These are phyloP conservation scores for Paralichthys olivaceus DNA, from an alignment of 2,113 vertebrate genomes.

Conservation along the genomic window DNA sequence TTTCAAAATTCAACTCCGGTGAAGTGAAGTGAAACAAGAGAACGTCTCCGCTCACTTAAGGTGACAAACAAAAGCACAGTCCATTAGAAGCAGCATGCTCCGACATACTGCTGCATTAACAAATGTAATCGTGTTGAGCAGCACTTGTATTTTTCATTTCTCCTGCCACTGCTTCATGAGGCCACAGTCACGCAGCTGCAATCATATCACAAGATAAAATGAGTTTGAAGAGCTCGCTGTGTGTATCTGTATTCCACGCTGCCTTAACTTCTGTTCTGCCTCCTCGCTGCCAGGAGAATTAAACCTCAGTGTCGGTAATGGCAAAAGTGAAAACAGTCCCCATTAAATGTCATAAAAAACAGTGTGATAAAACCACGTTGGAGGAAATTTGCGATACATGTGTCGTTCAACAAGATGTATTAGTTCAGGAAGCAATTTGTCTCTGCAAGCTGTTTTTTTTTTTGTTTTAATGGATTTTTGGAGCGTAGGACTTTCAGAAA, in stretches of 20 bases:
- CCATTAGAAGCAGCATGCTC: conserved; percentile 57
- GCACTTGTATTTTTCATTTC: conserved; percentile 55
- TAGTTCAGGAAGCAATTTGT: conserved; percentile 59
- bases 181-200: conserved; percentile 56
- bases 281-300: conserved; percentile 55
- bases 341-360: conserved; percentile 70
- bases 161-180: conserved; percentile 40
- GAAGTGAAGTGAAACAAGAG: conserved; percentile 31
- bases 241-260: conserved; percentile 48
- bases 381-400: conserved; percentile 35
- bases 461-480: conserved; percentile 54
- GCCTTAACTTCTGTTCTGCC: conserved; percentile 55
- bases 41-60: conserved; percentile 52
- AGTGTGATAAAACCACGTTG: conserved; percentile 45
- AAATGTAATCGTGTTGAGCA: conserved; percentile 47
- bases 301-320: conserved; percentile 48
- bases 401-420: conserved; percentile 57
- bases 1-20: conserved; percentile 7
- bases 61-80: conserved; percentile 68
- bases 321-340: conserved; percentile 57
- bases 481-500: conserved; percentile 36
- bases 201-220: conserved; percentile 58
- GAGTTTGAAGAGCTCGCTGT: conserved; percentile 49
- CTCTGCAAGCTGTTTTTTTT: conserved; percentile 53
- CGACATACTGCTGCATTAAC: conserved; percentile 52